Evolutionary conservation across 2,797 vertebrate species (phyloP).

Genomic region (Artibeus lituratus): DNA sequence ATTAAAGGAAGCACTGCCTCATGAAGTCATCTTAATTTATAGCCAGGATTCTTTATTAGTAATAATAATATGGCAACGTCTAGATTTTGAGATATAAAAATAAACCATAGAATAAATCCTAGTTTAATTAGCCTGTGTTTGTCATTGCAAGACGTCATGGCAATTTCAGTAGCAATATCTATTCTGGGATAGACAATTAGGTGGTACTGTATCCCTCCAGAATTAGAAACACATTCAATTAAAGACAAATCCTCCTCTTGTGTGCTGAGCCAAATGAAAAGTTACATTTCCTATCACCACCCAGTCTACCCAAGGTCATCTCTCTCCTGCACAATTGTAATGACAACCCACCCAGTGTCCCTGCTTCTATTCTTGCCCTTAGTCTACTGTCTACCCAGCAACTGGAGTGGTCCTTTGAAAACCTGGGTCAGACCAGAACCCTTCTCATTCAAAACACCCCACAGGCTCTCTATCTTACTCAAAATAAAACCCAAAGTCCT

Average conservation of each 20-base stretch:
- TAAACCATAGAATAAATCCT: conserved; percentile 51
- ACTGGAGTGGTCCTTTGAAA: background rate
- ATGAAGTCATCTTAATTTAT: conserved; percentile 66
- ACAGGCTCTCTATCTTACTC: background rate
- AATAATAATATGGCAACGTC: conserved; percentile 52
- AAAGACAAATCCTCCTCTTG: background rate
- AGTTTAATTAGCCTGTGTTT: conserved; percentile 64
- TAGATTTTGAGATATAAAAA: conserved; percentile 59
- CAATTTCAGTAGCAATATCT: background rate
- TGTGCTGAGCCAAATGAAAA: background rate
- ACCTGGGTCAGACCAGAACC: background rate
- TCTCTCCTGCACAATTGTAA: background rate
- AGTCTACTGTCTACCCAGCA: background rate
- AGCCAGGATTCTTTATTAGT: conserved; percentile 51
- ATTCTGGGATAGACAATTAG: conserved; percentile 38
- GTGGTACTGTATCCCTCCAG: background rate
- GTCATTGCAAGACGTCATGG: conserved; percentile 31
- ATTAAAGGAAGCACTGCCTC: conserved; percentile 37
- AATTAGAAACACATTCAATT: background rate
- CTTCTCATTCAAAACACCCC: background rate
- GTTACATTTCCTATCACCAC: background rate
- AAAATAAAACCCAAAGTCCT: background rate
- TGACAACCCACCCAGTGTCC: background rate
- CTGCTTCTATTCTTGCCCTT: background rate
- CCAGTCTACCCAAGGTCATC: background rate